Percentiles rank a stretch among this genome's conserved stretches.
These are phyloP conservation scores for Sisor rabdophorus DNA, from an alignment of 2,113 vertebrate species.

Conservation along the genomic window DNA sequence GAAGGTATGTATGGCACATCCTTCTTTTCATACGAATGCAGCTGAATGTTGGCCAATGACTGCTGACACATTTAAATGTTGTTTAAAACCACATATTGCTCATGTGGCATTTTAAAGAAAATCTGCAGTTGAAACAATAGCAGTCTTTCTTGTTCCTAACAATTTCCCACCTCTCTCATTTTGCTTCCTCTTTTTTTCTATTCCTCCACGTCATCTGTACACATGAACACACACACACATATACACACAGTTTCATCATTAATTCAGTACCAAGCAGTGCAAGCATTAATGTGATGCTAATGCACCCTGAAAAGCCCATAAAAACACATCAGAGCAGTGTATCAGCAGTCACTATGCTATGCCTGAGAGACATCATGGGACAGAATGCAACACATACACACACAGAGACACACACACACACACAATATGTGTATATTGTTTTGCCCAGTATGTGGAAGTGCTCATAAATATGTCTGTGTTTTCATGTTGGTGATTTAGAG, in stretches of 20 bases:
- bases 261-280: constrained; percentile 64
- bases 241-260: constrained; percentile 61
- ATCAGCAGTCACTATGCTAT: constrained; percentile 38
- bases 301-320: constrained; percentile 58
- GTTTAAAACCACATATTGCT: not conserved
- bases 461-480: not conserved
- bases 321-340: constrained; percentile 44
- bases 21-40: not conserved
- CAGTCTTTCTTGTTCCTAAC: not conserved
- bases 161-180: not conserved
- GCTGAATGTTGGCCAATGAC: not conserved
- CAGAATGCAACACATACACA: not conserved
- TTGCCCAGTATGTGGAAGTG: not conserved
- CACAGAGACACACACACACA: not conserved
- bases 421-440: not conserved
- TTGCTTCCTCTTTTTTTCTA: not conserved
- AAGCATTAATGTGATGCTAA: constrained; percentile 63
- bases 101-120: constrained; percentile 31
- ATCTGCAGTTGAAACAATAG: constrained; percentile 29
- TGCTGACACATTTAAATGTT: not conserved
- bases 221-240: not conserved
- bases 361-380: constrained; percentile 44
- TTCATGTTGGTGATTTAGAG: constrained; percentile 1
- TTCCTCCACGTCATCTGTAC: not conserved
- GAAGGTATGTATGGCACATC: not conserved